Percentiles rank a stretch among this genome's conserved stretches.
Conservation (phyloP, 1,140 invertebrate species). For the Papilio machaon region DNA sequence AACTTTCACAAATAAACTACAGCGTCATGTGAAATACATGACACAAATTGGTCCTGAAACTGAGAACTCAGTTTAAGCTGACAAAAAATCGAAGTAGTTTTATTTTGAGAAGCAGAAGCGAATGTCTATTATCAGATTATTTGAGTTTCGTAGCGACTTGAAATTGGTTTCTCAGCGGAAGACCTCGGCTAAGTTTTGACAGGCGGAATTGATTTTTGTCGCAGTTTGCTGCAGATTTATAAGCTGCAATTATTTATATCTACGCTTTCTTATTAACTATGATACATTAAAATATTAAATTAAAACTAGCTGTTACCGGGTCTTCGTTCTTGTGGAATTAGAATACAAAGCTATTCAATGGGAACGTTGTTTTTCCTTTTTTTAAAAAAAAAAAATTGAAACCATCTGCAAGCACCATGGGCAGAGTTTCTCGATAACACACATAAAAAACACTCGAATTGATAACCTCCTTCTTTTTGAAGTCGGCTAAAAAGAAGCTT, state of each 20-base stretch:
- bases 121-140: conserved; percentile 13
- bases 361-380: no score
- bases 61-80: not conserved
- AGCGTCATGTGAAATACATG: not conserved
- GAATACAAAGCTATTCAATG: no score
- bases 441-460: no score
- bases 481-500: no score
- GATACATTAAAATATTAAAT: no score
- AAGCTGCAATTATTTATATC: not conserved
- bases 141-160: not conserved
- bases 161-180: conserved; percentile 21
- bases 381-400: no score
- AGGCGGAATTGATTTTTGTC: conserved; percentile 20
- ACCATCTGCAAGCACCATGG: no score
- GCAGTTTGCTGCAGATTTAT: conserved; percentile 15
- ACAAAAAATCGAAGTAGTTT: conserved; percentile 13
- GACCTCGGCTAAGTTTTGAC: conserved; percentile 16
- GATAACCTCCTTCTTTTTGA: no score
- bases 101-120: not conserved
- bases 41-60: not conserved
- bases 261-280: not conserved
- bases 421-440: no score
- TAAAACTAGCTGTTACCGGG: no score
- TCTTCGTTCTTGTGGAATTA: no score
- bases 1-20: not conserved